phyloP scores from a whole-genome alignment of 2,113 vertebrate genomes.

The Pachyramphus minor region DNA sequence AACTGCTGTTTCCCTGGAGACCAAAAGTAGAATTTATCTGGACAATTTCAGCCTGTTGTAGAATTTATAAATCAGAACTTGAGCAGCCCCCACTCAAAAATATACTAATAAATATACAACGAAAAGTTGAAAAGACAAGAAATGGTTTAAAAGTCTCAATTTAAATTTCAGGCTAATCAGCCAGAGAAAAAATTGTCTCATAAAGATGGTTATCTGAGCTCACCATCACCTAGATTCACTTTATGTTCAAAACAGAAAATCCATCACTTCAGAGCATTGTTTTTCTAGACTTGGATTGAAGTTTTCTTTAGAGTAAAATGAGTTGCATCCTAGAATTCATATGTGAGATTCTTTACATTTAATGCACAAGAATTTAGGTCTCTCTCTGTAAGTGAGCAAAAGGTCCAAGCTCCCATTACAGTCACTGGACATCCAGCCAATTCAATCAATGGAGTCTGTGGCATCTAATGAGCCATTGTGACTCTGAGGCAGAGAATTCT shows the following conservation, averaged over 20 bases:
- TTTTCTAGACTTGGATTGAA: background rate
- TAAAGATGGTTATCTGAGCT: background rate
- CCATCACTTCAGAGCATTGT: background rate
- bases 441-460: background rate
- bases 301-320: background rate
- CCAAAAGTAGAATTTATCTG: background rate
- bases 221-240: background rate
- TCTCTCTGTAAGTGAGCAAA: background rate
- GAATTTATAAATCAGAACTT: background rate
- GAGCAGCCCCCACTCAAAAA: background rate
- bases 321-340: background rate
- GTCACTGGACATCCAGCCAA: background rate
- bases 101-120: background rate
- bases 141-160: background rate
- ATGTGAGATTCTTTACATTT: background rate
- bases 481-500: background rate
- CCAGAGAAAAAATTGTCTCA: background rate
- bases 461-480: background rate
- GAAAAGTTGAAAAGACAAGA: background rate
- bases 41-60: background rate
- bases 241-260: background rate
- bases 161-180: background rate
- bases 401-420: background rate
- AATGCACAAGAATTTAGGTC: background rate
- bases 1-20: constrained; percentile 55